Conservation (phyloP, 2,888 invertebrate species). For the Sussaba pulchella region DNA sequence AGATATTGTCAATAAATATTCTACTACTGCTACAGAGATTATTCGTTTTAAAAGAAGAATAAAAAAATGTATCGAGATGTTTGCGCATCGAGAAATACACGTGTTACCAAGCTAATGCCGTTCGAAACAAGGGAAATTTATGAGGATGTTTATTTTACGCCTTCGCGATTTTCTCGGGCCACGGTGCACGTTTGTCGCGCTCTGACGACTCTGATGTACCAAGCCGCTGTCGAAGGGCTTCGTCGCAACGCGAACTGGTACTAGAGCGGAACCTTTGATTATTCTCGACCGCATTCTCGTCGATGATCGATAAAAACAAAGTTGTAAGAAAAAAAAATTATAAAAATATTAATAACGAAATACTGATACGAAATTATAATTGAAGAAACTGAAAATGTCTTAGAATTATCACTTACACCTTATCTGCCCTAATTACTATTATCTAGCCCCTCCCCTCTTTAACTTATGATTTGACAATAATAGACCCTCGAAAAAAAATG, state of each 20-base stretch:
- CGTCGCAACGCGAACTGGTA: slow-evolving; percentile 54
- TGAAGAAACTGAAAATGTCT: no score
- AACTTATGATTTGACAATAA: no score
- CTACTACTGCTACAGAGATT: no score
- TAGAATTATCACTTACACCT: no score
- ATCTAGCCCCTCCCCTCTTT: no score
- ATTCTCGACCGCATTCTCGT: slow-evolving; percentile 36
- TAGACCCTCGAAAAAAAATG: no score
- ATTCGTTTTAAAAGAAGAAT: no score
- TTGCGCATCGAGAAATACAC: neutral
- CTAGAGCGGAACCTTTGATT: slow-evolving; percentile 55
- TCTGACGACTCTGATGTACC: slow-evolving; percentile 56
- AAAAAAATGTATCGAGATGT: neutral
- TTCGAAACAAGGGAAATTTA: slow-evolving; percentile 60
- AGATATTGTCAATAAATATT: no score
- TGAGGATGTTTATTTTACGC: slow-evolving; percentile 65
- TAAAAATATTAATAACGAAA: slow-evolving; percentile 21
- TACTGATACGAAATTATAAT: slow-evolving; percentile 33
- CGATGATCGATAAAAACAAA: neutral
- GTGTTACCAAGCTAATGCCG: slow-evolving; percentile 26
- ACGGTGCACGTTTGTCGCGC: slow-evolving; percentile 67
- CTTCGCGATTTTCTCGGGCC: slow-evolving; percentile 66
- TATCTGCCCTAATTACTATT: no score
- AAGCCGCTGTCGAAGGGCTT: slow-evolving; percentile 55
- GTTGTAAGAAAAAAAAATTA: slow-evolving; percentile 18